Base-by-base conservation (phyloP, 1,140 invertebrate genomes). In the Galleria mellonella region DNA sequence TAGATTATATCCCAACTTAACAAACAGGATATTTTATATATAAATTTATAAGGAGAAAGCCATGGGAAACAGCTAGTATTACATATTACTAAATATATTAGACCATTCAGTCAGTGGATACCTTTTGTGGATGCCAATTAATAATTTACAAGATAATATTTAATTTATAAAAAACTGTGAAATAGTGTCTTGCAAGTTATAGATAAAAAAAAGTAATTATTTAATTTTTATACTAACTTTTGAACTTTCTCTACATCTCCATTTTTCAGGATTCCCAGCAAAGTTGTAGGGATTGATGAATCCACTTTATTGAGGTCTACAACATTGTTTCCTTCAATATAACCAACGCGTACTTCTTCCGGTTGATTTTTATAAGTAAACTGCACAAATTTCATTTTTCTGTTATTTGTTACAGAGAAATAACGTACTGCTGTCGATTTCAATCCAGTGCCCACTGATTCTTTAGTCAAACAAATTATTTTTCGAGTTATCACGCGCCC, bases 311-410 rank as follows among this genome's bases (percentile, higher is more conserved):
- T 84, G 28, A 87, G 44, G 48, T 86, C 81, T 1, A 85, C 70
- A 17, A 86, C 62, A 17, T 70, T 62, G 33, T 78, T 54, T 4
- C 69, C 67, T n/a, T 74, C 70, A 5, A 87, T 44, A 57, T 68
- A 75, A 4, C 84, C 84, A 2, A 72, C 76, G 6, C 72, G 57
- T 13, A 78, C 44, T 14, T 57, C 65, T 28, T 49, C 48, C 1
- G 72, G 64, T 8, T 67, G 62, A 27, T 63, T 37, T 14, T 65
- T 66, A 14, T 76, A 75, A n/a, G 54, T 52, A 62, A 86, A 86
- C 43, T 87, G 84, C 28, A 83, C 70, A 10, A 83, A 58, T 51
- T 83, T 82, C 86, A 87, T 87, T 17, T 83, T 85, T 66, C 33
- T 71, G 51, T 12, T 54, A n/a, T 42, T 52, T 42, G 62, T 64